A percentile compares a stretch with the other conserved stretches of the same genome.
These are phyloP conservation scores for Globodera ellingtonae DNA, from an alignment of 1,140 invertebrate genomes.

Conservation along the genomic window DNA sequence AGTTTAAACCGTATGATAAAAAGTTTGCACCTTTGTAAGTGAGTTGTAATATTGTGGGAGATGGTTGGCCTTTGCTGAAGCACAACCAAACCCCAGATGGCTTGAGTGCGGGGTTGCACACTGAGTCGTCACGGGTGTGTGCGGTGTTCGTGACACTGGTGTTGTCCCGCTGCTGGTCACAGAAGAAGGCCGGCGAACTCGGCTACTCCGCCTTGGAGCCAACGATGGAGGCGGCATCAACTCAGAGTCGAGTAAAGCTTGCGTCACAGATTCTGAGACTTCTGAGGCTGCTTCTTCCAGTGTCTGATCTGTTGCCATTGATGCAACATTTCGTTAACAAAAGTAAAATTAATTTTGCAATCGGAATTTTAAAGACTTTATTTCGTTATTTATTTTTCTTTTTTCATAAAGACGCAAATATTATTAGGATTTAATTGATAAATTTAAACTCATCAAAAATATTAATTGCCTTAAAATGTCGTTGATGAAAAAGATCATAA, in stretches of 20 bases:
- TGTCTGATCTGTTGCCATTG: too few relatives aligned
- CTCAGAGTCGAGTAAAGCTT: background rate
- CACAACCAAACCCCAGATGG: background rate
- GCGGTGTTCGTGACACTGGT: background rate
- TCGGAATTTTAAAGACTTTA: too few relatives aligned
- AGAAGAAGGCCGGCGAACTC: background rate
- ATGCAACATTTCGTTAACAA: too few relatives aligned
- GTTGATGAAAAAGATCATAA: too few relatives aligned
- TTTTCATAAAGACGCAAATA: too few relatives aligned
- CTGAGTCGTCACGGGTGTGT: background rate
- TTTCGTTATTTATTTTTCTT: too few relatives aligned
- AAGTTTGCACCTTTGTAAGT: background rate
- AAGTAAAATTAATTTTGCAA: too few relatives aligned
- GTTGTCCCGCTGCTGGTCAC: background rate
- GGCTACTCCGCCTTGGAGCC: background rate
- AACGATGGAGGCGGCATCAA: background rate
- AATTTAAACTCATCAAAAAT: too few relatives aligned
- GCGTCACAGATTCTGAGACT: background rate
- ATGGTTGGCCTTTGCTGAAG: background rate
- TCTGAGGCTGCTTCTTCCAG: background rate
- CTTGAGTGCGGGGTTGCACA: background rate
- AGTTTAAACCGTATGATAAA: background rate
- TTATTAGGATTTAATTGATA: too few relatives aligned
- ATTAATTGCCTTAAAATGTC: too few relatives aligned
- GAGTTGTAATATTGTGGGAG: slow-evolving; percentile 4